Conservation (phyloP, 2,113 vertebrate genomes). For the Hypanus sabinus region DNA sequence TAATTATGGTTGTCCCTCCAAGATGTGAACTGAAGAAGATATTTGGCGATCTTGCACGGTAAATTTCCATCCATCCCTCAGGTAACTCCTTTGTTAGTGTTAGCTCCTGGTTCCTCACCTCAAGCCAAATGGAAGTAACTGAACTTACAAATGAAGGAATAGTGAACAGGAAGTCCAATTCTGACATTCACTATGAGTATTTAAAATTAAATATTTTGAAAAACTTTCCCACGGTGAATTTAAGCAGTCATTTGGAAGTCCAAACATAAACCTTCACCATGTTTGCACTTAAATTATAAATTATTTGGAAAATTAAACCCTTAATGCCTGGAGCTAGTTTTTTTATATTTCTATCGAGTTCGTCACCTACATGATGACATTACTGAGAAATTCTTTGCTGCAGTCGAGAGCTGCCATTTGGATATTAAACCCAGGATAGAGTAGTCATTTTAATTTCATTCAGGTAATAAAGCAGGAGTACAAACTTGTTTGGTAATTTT, state of each 20-base stretch:
- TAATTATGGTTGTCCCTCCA: not conserved
- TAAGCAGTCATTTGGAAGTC: not conserved
- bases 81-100: not conserved
- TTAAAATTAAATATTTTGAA: not conserved
- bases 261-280: not conserved
- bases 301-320: not conserved
- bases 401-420: not conserved
- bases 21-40: not conserved
- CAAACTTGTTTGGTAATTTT: not conserved
- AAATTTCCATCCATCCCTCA: not conserved
- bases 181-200: not conserved
- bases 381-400: not conserved
- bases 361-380: not conserved
- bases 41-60: not conserved
- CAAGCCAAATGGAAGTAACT: not conserved
- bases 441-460: not conserved
- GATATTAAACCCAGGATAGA: not conserved
- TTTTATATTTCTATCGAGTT: not conserved
- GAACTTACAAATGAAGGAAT: not conserved
- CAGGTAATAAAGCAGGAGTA: not conserved
- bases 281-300: not conserved
- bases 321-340: not conserved
- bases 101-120: not conserved
- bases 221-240: not conserved
- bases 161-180: not conserved